Percentiles rank a stretch among this genome's conserved stretches.
Evolutionary conservation across 2,113 vertebrate species (phyloP).

Genomic region (Ibidorhyncha struthersii): DNA sequence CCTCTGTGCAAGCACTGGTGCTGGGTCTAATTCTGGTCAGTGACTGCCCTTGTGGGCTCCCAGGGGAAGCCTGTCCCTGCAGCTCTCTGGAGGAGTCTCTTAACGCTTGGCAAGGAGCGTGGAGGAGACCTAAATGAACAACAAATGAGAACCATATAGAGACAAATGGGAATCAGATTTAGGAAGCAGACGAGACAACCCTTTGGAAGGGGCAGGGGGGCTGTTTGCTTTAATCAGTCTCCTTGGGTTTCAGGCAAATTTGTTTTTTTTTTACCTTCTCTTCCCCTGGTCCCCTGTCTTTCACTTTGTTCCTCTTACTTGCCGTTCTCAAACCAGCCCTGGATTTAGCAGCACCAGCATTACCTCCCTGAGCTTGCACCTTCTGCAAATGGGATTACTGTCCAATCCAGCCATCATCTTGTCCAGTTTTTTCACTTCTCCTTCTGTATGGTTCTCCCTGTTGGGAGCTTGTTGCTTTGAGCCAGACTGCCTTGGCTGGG

Average conservation of each 20-base stretch:
- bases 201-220: neutral
- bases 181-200: constrained; percentile 32
- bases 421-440: neutral
- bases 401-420: neutral
- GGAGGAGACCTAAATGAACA: neutral
- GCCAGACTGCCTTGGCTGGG: neutral
- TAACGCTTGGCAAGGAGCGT: neutral
- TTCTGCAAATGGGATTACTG: neutral
- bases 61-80: neutral
- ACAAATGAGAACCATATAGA: constrained; percentile 41
- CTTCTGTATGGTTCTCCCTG: neutral
- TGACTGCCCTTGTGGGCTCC: fast-evolving
- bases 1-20: fast-evolving
- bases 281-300: neutral
- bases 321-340: neutral
- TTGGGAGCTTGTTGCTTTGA: neutral
- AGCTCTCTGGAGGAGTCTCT: neutral
- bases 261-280: constrained; percentile 4
- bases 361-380: neutral
- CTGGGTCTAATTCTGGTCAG: neutral
- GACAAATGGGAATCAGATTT: constrained; percentile 54
- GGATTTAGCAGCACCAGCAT: neutral
- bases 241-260: neutral
- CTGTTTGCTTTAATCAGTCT: neutral
- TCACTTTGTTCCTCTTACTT: neutral